These are phyloP conservation scores for Drosophila recens DNA, from an alignment of 2,888 invertebrate genomes.

Conservation along the genomic window DNA sequence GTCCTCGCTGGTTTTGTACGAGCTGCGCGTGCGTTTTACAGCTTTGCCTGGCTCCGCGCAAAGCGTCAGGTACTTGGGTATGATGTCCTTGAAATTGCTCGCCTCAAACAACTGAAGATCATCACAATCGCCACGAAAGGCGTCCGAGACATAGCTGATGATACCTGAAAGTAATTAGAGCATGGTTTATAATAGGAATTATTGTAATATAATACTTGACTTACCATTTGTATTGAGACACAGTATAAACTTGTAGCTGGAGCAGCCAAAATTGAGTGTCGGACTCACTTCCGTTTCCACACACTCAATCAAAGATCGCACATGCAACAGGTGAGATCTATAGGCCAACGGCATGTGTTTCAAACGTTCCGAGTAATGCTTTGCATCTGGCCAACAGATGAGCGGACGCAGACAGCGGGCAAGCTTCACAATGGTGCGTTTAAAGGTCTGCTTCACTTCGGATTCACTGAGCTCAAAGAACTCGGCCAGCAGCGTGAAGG, in stretches of 20 bases:
- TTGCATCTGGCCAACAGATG: slow-evolving; percentile 84
- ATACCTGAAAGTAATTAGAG: slow-evolving; percentile 62
- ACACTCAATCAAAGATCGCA: slow-evolving; percentile 84
- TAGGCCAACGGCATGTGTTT: slow-evolving; percentile 84
- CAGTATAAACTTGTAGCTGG: slow-evolving; percentile 84
- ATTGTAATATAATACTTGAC: slow-evolving; percentile 3
- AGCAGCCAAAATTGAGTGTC: slow-evolving; percentile 77
- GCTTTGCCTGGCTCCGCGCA: slow-evolving; percentile 84
- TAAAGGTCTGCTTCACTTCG: slow-evolving; percentile 82
- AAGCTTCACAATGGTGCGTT: slow-evolving; percentile 77
- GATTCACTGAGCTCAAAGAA: slow-evolving; percentile 82
- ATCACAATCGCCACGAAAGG: slow-evolving; percentile 83
- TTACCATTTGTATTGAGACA: slow-evolving; percentile 83
- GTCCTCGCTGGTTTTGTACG: slow-evolving; percentile 45
- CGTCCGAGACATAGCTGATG: slow-evolving; percentile 83
- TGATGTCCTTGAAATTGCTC: slow-evolving; percentile 79
- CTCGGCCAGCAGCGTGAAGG: slow-evolving; percentile 82
- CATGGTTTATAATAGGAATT: background rate
- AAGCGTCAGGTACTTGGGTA: slow-evolving; percentile 83
- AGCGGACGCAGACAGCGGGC: slow-evolving; percentile 82
- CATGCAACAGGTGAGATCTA: slow-evolving; percentile 82
- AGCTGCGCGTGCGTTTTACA: slow-evolving; percentile 61
- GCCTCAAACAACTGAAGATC: slow-evolving; percentile 84
- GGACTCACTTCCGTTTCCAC: slow-evolving; percentile 83
- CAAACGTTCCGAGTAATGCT: slow-evolving; percentile 83